phyloP scores from a whole-genome alignment of 2,888 invertebrate species.

The Habrosyne pyritoides region DNA sequence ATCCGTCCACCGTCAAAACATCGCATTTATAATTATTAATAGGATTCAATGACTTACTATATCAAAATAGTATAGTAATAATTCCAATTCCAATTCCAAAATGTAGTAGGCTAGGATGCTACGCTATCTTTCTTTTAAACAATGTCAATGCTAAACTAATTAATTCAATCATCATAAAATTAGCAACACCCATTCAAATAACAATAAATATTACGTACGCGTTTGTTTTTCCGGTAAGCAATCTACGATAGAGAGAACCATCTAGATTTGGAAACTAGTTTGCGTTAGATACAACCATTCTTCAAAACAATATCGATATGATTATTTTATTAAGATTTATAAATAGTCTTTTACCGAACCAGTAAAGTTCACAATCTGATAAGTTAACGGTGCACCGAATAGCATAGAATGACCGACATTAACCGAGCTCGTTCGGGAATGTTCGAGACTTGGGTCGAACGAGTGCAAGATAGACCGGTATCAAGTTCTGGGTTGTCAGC shows the following conservation, averaged over 20 bases:
- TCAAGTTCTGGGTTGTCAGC: conserved; percentile 11
- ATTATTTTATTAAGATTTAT: background rate
- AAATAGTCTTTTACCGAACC: background rate
- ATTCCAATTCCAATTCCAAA: too few species aligned
- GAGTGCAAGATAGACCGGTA: conserved; percentile 8
- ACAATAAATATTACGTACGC: background rate
- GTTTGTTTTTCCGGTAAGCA: background rate
- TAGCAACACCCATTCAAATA: background rate
- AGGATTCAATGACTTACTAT: too few species aligned
- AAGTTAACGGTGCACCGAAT: background rate
- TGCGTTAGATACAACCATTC: background rate
- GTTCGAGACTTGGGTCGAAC: conserved; percentile 7
- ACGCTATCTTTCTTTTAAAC: background rate
- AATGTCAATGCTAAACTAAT: background rate
- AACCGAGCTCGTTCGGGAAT: conserved; percentile 9
- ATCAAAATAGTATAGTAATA: too few species aligned
- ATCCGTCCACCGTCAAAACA: too few species aligned
- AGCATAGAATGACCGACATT: background rate
- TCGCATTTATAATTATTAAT: too few species aligned
- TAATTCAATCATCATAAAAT: background rate
- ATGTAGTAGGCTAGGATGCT: too few species aligned
- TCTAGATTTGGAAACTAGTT: background rate
- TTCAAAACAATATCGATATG: background rate
- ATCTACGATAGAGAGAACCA: background rate
- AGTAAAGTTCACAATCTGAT: background rate